Evolutionary conservation across 1,140 invertebrate species (phyloP).

Genomic region (Aphidius gifuensis): DNA sequence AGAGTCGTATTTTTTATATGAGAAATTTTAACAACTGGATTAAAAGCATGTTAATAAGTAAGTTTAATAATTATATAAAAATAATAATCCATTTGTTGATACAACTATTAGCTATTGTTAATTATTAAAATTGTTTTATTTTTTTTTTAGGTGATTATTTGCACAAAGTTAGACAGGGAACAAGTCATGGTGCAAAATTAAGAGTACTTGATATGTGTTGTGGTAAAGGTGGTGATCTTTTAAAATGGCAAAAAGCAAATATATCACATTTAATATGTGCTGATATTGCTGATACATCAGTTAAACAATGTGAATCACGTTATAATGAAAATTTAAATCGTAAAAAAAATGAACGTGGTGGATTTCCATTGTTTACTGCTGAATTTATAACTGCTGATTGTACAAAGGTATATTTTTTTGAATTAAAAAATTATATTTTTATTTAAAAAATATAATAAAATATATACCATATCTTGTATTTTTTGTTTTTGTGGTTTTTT

Average conservation of each 20-base stretch:
- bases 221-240: constrained; percentile 95
- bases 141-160: constrained; percentile 61
- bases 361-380: constrained; percentile 67
- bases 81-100: constrained; percentile 1
- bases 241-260: constrained; percentile 88
- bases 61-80: constrained; percentile 31
- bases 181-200: constrained; percentile 59
- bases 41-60: constrained; percentile 89
- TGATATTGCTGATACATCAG: constrained; percentile 89
- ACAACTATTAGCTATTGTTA: too few relatives aligned
- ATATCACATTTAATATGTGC: constrained; percentile 88
- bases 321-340: constrained; percentile 59
- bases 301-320: constrained; percentile 78
- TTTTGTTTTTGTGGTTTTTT: constrained; percentile 17
- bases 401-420: constrained; percentile 64
- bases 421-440: neutral
- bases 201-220: constrained; percentile 74
- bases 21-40: constrained; percentile 99
- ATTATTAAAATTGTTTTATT: neutral
- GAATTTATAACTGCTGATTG: constrained; percentile 92
- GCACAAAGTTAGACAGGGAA: constrained; percentile 61
- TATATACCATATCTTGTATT: too few relatives aligned
- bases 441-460: too few relatives aligned
- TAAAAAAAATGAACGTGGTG: constrained; percentile 40
- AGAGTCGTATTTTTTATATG: constrained; percentile 89